phyloP scores from a whole-genome alignment of 2,888 invertebrate species.

The Microchrysa polita region DNA sequence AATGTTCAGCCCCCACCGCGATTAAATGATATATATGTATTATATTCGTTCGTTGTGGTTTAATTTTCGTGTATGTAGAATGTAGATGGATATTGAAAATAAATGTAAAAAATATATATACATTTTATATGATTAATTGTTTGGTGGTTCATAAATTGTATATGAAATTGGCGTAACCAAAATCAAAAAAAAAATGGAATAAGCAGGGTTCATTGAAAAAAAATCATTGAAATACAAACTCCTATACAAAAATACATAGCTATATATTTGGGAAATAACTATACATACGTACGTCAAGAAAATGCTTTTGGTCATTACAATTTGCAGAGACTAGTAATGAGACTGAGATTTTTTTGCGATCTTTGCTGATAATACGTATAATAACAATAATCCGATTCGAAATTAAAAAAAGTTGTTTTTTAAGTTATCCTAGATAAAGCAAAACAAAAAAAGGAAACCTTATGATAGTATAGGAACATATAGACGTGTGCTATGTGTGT shows the following conservation, averaged over 20 bases:
- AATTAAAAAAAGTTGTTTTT: conserved; percentile 5
- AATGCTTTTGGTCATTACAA: conserved; percentile 8
- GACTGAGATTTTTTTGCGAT: neutral
- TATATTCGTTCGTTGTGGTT: too few species aligned
- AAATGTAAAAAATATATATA: neutral
- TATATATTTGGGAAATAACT: too few species aligned
- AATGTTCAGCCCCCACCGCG: neutral
- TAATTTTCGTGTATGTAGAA: neutral
- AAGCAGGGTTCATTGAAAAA: too few species aligned
- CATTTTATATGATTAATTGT: neutral
- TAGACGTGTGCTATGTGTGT: too few species aligned
- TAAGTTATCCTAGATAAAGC: too few species aligned
- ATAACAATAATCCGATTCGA: conserved; percentile 42
- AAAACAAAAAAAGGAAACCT: too few species aligned
- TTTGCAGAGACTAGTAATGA: neutral
- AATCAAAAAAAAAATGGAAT: too few species aligned
- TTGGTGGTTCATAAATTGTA: neutral
- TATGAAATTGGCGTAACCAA: too few species aligned
- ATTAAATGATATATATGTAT: neutral
- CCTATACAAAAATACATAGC: too few species aligned
- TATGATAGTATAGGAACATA: too few species aligned
- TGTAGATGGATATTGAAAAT: neutral
- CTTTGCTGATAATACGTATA: conserved; percentile 3
- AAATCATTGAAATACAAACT: too few species aligned
- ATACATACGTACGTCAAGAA: too few species aligned